Base-by-base conservation (phyloP, 2,888 invertebrate species). In the Hypomecis atomaria region DNA sequence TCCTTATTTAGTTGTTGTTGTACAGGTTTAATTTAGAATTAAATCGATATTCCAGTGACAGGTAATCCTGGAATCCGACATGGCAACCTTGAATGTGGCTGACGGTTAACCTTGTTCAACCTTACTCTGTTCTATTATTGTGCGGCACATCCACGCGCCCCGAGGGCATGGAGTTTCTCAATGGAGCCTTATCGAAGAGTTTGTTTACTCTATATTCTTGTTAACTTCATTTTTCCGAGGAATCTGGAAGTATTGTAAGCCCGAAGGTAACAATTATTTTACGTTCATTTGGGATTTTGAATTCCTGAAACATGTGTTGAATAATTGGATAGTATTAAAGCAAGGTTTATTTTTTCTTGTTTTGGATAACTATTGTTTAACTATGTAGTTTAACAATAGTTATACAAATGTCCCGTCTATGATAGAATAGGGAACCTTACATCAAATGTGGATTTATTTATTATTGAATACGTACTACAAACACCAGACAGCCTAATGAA, bases 141-240 rank as follows among this genome's bases (percentile, higher is more conserved):
- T 64, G 42, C 50, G 50, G 42, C 9, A 42, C 44, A 44, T 11
- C 49, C 64, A 34, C 52, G 54, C 38, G 47, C 59, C 64, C 56
- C 34, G 40, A 50, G 59, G 64, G 58, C 37, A 33, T n/a, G 42
- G 40, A 55, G 23, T 47, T 56, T 59, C 59, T 64, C 59, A 64
- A 64, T 64, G 64, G 52, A 59, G 36, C 42, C 50, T 64, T 64
- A 59, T 64, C 59, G 55, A 40, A 6, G 38, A 59, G 50, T 64
- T 64, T 59, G 59, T 59, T 64, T 56, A 56, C 59, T 64, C 59
- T 59, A 55, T 55, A 59, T 64, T 56, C 52, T 55, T 45, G 44
- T 47, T 33, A 13, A 54, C 54, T 37, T 53, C 37, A 43, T 55
- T 52, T 55, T 59, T 48, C 40, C 44, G 23, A 55, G 44, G 44